Conservation (phyloP, 2,888 invertebrate species). For the Eumerus sabulonum region DNA sequence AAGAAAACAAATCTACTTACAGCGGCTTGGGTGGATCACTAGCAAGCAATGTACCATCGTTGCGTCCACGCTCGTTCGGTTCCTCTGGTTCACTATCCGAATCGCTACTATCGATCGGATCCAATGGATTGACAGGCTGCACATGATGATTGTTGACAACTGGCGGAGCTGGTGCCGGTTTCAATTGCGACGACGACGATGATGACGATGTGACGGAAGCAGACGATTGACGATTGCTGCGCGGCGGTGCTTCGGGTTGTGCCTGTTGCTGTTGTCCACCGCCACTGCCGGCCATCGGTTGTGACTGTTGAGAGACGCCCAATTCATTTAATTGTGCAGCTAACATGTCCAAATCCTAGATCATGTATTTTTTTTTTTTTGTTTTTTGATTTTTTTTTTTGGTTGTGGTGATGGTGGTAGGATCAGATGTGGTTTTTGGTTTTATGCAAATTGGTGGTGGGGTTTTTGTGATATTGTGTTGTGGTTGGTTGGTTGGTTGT, state of each 20-base stretch:
- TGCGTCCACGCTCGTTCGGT: slow-evolving; percentile 88
- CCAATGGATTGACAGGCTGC: slow-evolving; percentile 81
- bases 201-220: slow-evolving; percentile 73
- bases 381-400: slow-evolving; percentile 69
- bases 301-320: slow-evolving; percentile 83
- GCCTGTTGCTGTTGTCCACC: slow-evolving; percentile 75
- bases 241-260: slow-evolving; percentile 86
- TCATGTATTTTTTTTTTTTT: slow-evolving; percentile 74
- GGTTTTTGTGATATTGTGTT: too few species aligned
- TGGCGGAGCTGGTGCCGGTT: slow-evolving; percentile 77
- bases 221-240: slow-evolving; percentile 80
- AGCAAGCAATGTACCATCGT: slow-evolving; percentile 96
- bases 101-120: slow-evolving; percentile 86
- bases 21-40: slow-evolving; percentile 98
- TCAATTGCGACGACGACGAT: slow-evolving; percentile 73
- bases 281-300: slow-evolving; percentile 65
- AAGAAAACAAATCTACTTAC: slow-evolving; percentile 82
- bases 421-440: too few species aligned
- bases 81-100: slow-evolving; percentile 91
- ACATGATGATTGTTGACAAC: slow-evolving; percentile 78
- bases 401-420: slow-evolving; percentile 69
- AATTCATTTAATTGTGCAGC: slow-evolving; percentile 97
- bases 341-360: slow-evolving; percentile 96
- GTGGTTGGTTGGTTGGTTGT: too few species aligned
- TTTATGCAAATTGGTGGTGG: too few species aligned